phyloP scores from a whole-genome alignment of 2,113 vertebrate genomes.

The Microtus montanus region DNA sequence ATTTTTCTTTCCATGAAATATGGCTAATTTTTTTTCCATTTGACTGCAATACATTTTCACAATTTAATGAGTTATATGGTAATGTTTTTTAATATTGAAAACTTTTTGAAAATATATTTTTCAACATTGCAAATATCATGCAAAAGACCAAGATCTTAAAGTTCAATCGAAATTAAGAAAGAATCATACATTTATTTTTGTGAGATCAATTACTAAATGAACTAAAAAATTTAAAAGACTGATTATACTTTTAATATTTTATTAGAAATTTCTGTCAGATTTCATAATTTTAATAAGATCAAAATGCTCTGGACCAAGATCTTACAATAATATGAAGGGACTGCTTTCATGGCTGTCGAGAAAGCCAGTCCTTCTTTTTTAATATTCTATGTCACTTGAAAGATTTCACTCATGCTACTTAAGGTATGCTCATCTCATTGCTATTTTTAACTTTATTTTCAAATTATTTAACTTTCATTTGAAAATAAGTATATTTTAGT shows the following conservation, averaged over 20 bases:
- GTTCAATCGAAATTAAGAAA: slow-evolving; percentile 14
- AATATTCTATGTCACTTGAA: not conserved
- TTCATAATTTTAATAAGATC: slow-evolving; percentile 12
- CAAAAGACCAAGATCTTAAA: slow-evolving; percentile 35
- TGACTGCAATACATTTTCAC: slow-evolving; percentile 63
- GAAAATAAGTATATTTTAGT: not conserved
- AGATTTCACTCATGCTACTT: not conserved
- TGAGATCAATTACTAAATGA: slow-evolving; percentile 23
- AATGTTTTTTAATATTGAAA: slow-evolving; percentile 58
- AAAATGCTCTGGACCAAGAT: not conserved
- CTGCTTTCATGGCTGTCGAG: not conserved
- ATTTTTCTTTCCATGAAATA: slow-evolving; percentile 72
- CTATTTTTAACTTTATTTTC: slow-evolving; percentile 17
- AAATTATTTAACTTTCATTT: slow-evolving; percentile 48
- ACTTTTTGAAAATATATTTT: slow-evolving; percentile 55
- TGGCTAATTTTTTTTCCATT: slow-evolving; percentile 54
- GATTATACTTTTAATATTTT: slow-evolving; percentile 6
- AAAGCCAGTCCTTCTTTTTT: not conserved
- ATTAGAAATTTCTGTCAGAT: slow-evolving; percentile 21
- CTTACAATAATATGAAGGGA: not conserved
- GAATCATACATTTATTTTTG: slow-evolving; percentile 1
- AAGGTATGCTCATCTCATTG: not conserved
- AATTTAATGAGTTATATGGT: slow-evolving; percentile 60
- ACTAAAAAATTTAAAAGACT: slow-evolving; percentile 1
- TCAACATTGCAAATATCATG: slow-evolving; percentile 44